Base-by-base conservation (phyloP, 2,113 vertebrate species). In the Hippocampus mohnikei region DNA sequence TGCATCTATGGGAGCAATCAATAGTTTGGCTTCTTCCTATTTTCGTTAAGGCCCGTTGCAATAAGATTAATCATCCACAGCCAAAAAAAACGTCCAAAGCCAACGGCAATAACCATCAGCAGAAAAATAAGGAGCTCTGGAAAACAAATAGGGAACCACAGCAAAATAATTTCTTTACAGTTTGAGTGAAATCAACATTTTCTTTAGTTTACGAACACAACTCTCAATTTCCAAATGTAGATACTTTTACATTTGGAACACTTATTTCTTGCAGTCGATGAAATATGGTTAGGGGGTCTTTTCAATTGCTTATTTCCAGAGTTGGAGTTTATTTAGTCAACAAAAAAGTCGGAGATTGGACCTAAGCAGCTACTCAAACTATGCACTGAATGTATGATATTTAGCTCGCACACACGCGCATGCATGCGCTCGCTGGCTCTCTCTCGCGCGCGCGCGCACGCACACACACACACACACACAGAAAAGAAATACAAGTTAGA, bases 331-430 rank as follows among this genome's bases (percentile, higher is more conserved):
- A 25, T 55, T 10, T 58, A 60, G 29, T 60, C 27, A 33, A 18
- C 33, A 65, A 27, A 25, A 16, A 25, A 16, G 16, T 37, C 61
- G 59, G 73, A 81, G 77, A 81, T 33, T 81, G 73, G 62, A 83
- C 68, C 76, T 25, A 72, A 85, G 76, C 86, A 90, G 83, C 85
- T 88, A 86, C 79, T 87, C 81, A 84, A 92, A 91, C 92, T 93
- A 93, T 93, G 92, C 92, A 92, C 92, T 91, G 89, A 92, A 91
- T 91, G 90, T 91, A 91, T 78, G 78, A 91, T 85, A 89, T 85
- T 83, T 83, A 33, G 41, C 21, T 11, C 11, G 10, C 40, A 8
- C 67, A 88, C 69, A 85, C 75, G 15, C 46, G 13, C 13, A 89
- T 73, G 73, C 70, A 78, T 74, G 69, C 9, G 42, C 42, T 2